phyloP scores from a whole-genome alignment of 2,888 invertebrate genomes.

The Dioctria linearis region DNA sequence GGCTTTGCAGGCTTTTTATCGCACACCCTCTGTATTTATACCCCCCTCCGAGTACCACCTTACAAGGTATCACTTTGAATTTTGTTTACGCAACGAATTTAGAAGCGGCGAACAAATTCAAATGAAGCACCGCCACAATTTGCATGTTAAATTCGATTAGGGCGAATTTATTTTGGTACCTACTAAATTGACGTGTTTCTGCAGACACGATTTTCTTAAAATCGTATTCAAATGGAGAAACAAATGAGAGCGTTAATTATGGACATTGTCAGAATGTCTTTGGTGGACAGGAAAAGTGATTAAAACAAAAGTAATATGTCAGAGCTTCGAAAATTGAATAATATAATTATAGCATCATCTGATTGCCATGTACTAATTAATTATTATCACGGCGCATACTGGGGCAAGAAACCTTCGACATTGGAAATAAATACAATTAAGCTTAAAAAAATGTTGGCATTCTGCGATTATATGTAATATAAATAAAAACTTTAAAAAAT shows the following conservation, averaged over 20 bases:
- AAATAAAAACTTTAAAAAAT: too few relatives aligned
- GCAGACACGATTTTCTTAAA: background rate
- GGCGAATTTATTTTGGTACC: conserved; percentile 34
- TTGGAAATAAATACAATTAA: too few relatives aligned
- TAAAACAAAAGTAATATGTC: too few relatives aligned
- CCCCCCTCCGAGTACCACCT: background rate
- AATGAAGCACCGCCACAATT: conserved; percentile 18
- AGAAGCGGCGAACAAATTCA: conserved; percentile 9
- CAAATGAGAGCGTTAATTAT: conserved; percentile 28
- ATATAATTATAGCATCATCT: too few relatives aligned
- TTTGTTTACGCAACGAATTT: conserved; percentile 33
- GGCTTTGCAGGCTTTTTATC: background rate
- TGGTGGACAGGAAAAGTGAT: conserved; percentile 17
- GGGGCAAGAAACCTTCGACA: too few relatives aligned
- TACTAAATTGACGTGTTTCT: conserved; percentile 30
- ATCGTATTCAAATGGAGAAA: conserved; percentile 36
- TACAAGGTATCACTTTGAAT: conserved; percentile 8
- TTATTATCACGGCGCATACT: too few relatives aligned
- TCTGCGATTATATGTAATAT: too few relatives aligned
- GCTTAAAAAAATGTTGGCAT: too few relatives aligned
- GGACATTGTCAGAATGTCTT: background rate
- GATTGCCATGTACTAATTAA: too few relatives aligned
- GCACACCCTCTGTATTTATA: background rate
- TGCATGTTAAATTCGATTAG: conserved; percentile 42
- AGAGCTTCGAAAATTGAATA: too few relatives aligned